These are phyloP conservation scores for Leptosomus discolor DNA, from an alignment of 2,113 vertebrate species.

Conservation along the genomic window DNA sequence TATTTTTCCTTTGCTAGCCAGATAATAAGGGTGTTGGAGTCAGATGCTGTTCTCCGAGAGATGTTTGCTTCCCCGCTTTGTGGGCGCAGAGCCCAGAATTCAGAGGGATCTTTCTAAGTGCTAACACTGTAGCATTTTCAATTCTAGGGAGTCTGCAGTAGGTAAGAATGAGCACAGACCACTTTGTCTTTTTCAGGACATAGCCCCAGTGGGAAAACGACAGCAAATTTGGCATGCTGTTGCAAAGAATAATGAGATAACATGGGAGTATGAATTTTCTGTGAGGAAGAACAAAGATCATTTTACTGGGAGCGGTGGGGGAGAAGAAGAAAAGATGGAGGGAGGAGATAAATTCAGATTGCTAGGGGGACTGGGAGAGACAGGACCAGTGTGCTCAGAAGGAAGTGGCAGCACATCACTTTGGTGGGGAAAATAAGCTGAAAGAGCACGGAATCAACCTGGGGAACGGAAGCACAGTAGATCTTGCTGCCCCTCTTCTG, in stretches of 20 bases:
- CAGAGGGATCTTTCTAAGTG: not conserved
- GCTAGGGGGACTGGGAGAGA: not conserved
- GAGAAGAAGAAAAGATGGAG: not conserved
- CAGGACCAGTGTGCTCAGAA: not conserved
- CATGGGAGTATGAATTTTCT: slow-evolving; percentile 51
- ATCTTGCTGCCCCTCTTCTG: not conserved
- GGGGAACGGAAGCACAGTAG: not conserved
- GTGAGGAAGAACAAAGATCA: not conserved
- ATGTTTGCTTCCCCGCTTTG: not conserved
- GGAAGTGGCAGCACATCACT: not conserved
- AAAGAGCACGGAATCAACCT: not conserved
- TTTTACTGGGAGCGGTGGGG: not conserved
- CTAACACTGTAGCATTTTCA: not conserved
- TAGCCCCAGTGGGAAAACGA: slow-evolving; percentile 23
- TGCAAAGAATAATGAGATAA: slow-evolving; percentile 52
- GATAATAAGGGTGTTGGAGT: not conserved
- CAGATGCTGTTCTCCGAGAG: not conserved
- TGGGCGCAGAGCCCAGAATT: slow-evolving; percentile 33
- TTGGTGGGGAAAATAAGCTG: not conserved
- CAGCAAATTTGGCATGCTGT: slow-evolving; percentile 32
- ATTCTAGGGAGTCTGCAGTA: slow-evolving; percentile 39
- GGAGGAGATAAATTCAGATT: slow-evolving; percentile 11
- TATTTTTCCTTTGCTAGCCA: not conserved
- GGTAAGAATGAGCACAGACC: slow-evolving; percentile 16
- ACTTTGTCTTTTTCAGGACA: slow-evolving; percentile 36